Percentiles rank a stretch among this genome's conserved stretches.
These are phyloP conservation scores for Cynopterus sphinx DNA, from an alignment of 2,797 vertebrate species.

Conservation along the genomic window DNA sequence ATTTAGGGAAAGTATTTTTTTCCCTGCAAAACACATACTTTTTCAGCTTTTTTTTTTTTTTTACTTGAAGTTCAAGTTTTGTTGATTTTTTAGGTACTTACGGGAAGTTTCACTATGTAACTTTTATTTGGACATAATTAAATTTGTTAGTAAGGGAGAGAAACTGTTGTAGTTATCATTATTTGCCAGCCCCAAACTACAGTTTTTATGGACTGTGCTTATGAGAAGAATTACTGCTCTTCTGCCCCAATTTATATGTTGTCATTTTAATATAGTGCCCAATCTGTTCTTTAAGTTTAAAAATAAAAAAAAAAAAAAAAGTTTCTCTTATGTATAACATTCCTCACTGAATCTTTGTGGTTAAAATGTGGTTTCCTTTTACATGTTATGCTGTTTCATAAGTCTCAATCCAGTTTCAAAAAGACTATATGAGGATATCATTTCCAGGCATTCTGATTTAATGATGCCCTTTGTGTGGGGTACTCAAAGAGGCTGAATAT, in stretches of 20 bases:
- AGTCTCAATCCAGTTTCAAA: background rate
- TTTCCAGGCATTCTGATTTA: slow-evolving; percentile 62
- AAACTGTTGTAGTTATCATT: background rate
- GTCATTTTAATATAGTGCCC: slow-evolving; percentile 18
- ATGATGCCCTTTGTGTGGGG: background rate
- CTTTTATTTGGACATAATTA: slow-evolving; percentile 27
- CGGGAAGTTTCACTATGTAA: background rate
- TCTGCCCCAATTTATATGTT: background rate
- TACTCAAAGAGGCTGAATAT: background rate
- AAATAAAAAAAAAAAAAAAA: slow-evolving; percentile 32
- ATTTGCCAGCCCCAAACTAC: background rate
- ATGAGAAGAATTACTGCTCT: background rate
- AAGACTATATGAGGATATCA: slow-evolving; percentile 1
- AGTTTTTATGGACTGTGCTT: background rate
- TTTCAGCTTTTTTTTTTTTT: background rate
- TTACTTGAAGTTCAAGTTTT: slow-evolving; percentile 20
- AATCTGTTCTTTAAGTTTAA: slow-evolving; percentile 42
- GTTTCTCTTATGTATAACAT: slow-evolving; percentile 41
- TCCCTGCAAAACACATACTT: background rate
- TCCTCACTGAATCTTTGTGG: slow-evolving; percentile 52
- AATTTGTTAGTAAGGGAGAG: slow-evolving; percentile 2
- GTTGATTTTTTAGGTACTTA: slow-evolving; percentile 40
- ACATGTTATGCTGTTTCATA: background rate
- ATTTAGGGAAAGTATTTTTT: background rate
- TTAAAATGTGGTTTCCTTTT: slow-evolving; percentile 60